Conservation (phyloP, 2,797 vertebrate species). For the Dipus sagitta region DNA sequence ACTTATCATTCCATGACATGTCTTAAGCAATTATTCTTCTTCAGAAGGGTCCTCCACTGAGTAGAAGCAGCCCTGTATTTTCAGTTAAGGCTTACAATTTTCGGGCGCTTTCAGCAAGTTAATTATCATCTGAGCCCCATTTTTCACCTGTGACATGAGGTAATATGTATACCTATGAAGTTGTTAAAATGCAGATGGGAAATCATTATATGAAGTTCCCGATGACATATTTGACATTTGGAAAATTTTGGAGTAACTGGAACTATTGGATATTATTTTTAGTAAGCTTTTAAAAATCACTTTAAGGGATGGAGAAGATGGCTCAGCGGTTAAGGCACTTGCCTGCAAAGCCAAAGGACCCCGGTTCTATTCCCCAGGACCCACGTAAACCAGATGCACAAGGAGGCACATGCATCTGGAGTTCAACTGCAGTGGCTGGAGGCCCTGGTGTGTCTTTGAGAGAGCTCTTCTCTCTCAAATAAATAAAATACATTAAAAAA, state of each 20-base stretch:
- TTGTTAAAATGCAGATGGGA: not conserved
- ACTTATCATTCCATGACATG: not conserved
- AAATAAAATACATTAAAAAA: no score
- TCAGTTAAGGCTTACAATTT: not conserved
- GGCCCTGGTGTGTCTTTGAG: no score
- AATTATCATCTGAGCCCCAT: not conserved
- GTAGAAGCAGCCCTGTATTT: not conserved
- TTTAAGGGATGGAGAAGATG: no score
- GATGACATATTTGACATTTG: not conserved
- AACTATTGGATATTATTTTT: constrained; percentile 23
- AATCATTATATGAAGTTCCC: not conserved
- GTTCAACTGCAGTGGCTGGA: no score
- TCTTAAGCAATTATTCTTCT: not conserved
- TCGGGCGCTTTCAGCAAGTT: not conserved
- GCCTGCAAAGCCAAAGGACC: no score
- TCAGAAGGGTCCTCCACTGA: no score
- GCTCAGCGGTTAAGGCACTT: no score
- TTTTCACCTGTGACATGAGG: not conserved
- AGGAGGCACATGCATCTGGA: no score
- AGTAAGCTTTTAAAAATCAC: constrained; percentile 33
- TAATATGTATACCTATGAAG: not conserved
- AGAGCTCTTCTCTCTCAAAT: no score
- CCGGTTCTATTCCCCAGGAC: no score
- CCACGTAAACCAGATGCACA: no score
- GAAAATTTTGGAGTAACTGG: constrained; percentile 47